Evolutionary conservation across 2,113 vertebrate genomes (phyloP), one percentile per base, ranked within the genome.

Genomic region (Macquaria australasica): DNA sequence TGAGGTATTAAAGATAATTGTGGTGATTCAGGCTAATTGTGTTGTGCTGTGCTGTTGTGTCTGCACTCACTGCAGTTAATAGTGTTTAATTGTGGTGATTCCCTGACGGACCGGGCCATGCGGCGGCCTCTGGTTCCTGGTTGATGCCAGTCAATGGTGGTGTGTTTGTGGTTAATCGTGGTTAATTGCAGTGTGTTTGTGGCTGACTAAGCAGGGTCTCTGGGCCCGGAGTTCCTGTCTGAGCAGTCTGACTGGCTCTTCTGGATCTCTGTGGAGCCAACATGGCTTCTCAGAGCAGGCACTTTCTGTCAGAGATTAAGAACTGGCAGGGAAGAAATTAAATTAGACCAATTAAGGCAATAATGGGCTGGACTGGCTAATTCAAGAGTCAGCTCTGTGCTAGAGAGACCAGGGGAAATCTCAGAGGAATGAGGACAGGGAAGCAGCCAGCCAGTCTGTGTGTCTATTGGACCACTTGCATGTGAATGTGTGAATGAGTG

Each of bases 271-370:
- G 76, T 14, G 88, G 94, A 92, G 82, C 88, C 89, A 92, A 73
- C 45, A 91, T 93, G 92, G 88, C 91, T 87, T 87, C 89, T 89
- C 82, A 48, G 84, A 90, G 78, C 79, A 75, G 89, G 67, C 79
- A 77, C 87, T 92, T 91, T 93, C 89, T 93, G 91, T 90, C 90
- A 84, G 85, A 91, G 94, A 94, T 94, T 90, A 94, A 91, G 90
- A 91, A 91, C 92, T 91, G 90, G 91, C 86, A 85, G 91, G 77
- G 75, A 90, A 92, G 63, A 92, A 92, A 95, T 94, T 88, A 92
- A 95, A 95, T 96, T 90, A 94, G 89, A 90, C 87, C 94, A 94
- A 93, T 94, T 94, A 93, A 82, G 71, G 73, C 77, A 92, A 93
- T 94, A 94, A 95, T 90, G 88, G 93, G 90, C 82, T 62, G 89